A percentile compares a stretch with the other conserved stretches of the same genome.
phyloP scores from a whole-genome alignment of 2,888 invertebrate species.

The Sesamia inferens region DNA sequence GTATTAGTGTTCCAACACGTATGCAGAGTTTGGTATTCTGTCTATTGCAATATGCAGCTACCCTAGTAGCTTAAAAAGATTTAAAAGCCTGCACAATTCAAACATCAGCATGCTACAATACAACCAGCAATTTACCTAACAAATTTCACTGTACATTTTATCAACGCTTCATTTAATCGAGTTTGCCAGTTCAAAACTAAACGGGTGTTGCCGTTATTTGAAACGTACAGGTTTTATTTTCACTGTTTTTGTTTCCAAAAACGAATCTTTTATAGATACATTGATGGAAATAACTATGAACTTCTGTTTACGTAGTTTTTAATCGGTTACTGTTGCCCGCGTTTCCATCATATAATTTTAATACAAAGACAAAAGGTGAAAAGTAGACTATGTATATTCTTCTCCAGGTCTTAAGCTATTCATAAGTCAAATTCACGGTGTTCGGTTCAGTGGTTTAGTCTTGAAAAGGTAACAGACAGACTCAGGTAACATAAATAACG shows the following conservation, averaged over 20 bases:
- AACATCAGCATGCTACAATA: slow-evolving; percentile 18
- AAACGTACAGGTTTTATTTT: slow-evolving; percentile 23
- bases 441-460: background rate
- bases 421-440: background rate
- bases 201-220: slow-evolving; percentile 35
- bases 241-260: slow-evolving; percentile 15
- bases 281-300: slow-evolving; percentile 18
- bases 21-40: background rate
- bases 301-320: slow-evolving; percentile 8
- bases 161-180: slow-evolving; percentile 49
- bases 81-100: slow-evolving; percentile 11
- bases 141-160: slow-evolving; percentile 37
- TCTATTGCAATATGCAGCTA: background rate
- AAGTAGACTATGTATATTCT: background rate
- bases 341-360: background rate
- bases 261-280: background rate
- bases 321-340: background rate
- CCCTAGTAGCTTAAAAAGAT: background rate
- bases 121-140: slow-evolving; percentile 36
- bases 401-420: background rate
- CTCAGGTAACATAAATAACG: background rate
- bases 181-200: slow-evolving; percentile 46
- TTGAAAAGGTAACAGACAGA: background rate
- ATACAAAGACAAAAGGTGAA: background rate
- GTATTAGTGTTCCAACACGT: background rate